Conservation (phyloP, 1,140 invertebrate species). For the Chlorops oryzae region DNA sequence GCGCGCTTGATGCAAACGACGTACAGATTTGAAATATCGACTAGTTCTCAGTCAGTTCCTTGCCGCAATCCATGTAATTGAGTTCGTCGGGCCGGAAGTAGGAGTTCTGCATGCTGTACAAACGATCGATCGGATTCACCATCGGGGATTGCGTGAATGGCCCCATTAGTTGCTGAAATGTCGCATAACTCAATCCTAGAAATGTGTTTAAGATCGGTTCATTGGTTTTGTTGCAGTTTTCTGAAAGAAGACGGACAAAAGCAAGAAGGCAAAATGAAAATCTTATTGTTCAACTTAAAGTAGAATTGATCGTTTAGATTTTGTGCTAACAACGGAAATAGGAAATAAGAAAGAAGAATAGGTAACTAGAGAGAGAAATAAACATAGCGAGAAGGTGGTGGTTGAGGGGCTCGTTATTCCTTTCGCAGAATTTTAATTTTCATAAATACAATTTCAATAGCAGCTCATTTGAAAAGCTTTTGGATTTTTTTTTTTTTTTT, state of each 20-base stretch:
- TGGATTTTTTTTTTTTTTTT: no score
- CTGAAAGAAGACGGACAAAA: slow-evolving; percentile 18
- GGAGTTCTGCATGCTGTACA: slow-evolving; percentile 61
- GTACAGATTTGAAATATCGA: no score
- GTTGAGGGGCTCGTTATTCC: no score
- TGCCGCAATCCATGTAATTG: slow-evolving; percentile 37
- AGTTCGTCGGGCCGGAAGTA: slow-evolving; percentile 57
- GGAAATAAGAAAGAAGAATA: no score
- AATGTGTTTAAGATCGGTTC: slow-evolving; percentile 44
- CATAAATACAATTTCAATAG: no score
- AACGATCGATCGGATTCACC: slow-evolving; percentile 57
- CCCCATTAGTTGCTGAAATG: slow-evolving; percentile 47
- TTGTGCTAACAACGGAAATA: no score
- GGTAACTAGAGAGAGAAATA: no score
- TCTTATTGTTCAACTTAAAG: no score
- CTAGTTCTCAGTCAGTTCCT: slow-evolving; percentile 21
- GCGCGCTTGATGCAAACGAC: no score
- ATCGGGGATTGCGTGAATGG: slow-evolving; percentile 44
- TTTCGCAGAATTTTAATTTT: no score
- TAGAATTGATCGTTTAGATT: background rate
- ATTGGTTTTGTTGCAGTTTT: slow-evolving; percentile 45
- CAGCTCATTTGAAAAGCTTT: no score
- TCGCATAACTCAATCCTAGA: slow-evolving; percentile 46
- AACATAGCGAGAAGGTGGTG: no score
- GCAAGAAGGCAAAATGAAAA: background rate